Evolutionary conservation across 53 echinoderm and acorn worm species (phyloP).

Genomic region (Stichopus horrens): DNA sequence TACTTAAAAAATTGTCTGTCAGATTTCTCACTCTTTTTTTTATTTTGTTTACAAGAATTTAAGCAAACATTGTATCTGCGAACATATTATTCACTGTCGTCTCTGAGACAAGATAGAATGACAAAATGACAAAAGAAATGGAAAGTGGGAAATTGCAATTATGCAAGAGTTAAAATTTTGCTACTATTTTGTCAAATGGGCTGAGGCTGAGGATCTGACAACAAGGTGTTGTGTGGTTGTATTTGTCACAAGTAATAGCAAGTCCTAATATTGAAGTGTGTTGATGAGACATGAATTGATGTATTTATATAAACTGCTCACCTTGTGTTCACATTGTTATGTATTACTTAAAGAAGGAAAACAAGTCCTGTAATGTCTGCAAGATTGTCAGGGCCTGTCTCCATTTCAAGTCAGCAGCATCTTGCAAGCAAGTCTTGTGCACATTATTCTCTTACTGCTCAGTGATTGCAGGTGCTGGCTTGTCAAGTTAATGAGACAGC

Average conservation of each 20-base stretch:
- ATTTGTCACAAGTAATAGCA: neutral
- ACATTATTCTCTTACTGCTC: no score
- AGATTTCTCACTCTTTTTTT: neutral
- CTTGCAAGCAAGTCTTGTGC: no score
- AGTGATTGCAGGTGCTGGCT: no score
- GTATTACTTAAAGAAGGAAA: neutral
- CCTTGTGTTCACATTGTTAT: neutral
- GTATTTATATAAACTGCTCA: neutral
- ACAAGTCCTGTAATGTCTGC: no score
- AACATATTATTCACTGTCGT: neutral
- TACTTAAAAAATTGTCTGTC: neutral
- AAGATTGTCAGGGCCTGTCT: no score
- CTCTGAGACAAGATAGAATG: no score
- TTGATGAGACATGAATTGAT: neutral
- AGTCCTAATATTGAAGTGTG: no score
- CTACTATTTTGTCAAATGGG: constrained; percentile 13
- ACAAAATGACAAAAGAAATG: neutral
- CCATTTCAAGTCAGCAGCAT: no score
- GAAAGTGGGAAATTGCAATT: constrained; percentile 3
- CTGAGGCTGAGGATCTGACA: constrained; percentile 21
- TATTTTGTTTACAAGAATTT: neutral
- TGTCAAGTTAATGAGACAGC: no score
- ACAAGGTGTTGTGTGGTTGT: neutral
- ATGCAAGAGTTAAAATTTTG: constrained; percentile 24
- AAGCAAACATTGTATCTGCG: neutral